Percentiles rank a stretch among this genome's conserved stretches.
Evolutionary conservation across 2,888 invertebrate genomes (phyloP).

Genomic region (Drosophila seclusa): DNA sequence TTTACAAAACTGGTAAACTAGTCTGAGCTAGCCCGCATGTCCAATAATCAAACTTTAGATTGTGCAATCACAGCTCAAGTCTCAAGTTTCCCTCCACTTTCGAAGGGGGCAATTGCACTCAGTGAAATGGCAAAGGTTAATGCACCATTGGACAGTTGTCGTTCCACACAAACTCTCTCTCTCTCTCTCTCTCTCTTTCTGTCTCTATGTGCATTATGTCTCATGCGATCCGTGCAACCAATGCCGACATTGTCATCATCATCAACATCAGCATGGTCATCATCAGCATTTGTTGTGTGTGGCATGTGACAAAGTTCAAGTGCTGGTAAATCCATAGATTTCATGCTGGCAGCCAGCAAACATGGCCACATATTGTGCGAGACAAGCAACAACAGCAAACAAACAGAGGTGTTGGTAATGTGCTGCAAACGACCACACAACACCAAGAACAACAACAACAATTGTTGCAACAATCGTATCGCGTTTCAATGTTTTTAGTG

Average conservation of each 20-base stretch:
- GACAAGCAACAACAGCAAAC: slow-evolving; percentile 56
- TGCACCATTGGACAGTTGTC: slow-evolving; percentile 69
- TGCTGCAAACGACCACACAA: slow-evolving; percentile 51
- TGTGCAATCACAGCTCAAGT: slow-evolving; percentile 32
- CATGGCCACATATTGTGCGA: slow-evolving; percentile 79
- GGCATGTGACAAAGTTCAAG: slow-evolving; percentile 83
- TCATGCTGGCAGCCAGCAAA: slow-evolving; percentile 75
- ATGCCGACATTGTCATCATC: slow-evolving; percentile 56
- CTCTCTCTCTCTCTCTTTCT: not conserved
- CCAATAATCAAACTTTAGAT: slow-evolving; percentile 13
- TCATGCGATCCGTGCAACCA: slow-evolving; percentile 51
- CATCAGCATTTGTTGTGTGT: slow-evolving; percentile 12
- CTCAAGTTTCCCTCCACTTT: slow-evolving; percentile 17
- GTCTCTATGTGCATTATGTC: slow-evolving; percentile 38
- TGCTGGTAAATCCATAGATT: slow-evolving; percentile 84
- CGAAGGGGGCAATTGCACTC: slow-evolving; percentile 30
- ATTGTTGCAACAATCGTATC: slow-evolving; percentile 76
- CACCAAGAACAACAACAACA: slow-evolving; percentile 23
- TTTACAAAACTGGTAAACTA: not conserved
- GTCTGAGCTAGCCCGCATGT: slow-evolving; percentile 1
- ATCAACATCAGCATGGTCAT: slow-evolving; percentile 22
- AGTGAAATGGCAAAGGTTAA: slow-evolving; percentile 68
- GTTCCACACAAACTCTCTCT: not conserved
- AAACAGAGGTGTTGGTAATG: slow-evolving; percentile 71
- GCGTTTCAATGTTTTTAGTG: slow-evolving; percentile 78